These are phyloP conservation scores for Pygathrix nemaeus DNA, from an alignment of 2,113 vertebrate genomes.

Conservation along the genomic window DNA sequence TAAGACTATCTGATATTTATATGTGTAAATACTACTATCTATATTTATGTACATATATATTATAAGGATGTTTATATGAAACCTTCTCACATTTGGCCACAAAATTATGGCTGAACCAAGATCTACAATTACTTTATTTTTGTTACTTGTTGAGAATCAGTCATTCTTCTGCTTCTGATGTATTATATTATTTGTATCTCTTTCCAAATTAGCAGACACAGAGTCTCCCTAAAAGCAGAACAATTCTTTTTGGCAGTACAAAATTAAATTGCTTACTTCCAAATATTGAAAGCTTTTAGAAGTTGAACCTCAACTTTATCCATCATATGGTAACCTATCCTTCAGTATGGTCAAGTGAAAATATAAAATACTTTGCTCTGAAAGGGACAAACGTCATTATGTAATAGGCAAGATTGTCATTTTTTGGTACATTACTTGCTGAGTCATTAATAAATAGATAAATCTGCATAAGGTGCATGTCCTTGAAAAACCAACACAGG, in stretches of 20 bases:
- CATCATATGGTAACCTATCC: background rate
- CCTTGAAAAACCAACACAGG: conserved; percentile 47
- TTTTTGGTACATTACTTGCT: background rate
- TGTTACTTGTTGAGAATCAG: background rate
- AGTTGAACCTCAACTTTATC: background rate
- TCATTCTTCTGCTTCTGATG: background rate
- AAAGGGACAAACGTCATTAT: background rate
- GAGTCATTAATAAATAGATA: conserved; percentile 33
- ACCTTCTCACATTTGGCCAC: background rate
- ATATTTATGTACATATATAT: background rate
- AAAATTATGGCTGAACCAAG: background rate
- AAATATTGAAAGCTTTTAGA: conserved; percentile 10
- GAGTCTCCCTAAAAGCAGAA: background rate
- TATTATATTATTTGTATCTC: background rate
- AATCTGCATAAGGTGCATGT: background rate
- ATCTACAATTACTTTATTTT: background rate
- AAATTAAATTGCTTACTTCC: conserved; percentile 21
- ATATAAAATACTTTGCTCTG: conserved; percentile 36
- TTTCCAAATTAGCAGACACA: conserved; percentile 10
- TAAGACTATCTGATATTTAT: conserved; percentile 3
- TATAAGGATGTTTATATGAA: background rate
- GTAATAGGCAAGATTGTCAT: background rate
- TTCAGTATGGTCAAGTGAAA: background rate
- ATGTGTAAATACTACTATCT: background rate
- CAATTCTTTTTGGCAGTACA: background rate